phyloP scores from a whole-genome alignment of 2,797 vertebrate species.

The Paedocypris micromegethes region DNA sequence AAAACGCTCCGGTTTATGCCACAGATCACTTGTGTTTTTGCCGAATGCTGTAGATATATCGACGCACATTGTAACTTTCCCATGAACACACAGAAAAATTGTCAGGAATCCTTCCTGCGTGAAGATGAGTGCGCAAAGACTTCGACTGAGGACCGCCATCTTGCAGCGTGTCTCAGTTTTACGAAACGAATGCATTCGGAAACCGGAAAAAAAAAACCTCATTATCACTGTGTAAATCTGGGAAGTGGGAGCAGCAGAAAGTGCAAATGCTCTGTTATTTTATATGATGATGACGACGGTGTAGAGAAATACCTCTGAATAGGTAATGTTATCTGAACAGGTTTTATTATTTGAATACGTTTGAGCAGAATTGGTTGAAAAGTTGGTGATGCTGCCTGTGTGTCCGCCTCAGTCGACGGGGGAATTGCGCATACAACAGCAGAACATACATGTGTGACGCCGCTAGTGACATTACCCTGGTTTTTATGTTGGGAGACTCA shows the following conservation, averaged over 20 bases:
- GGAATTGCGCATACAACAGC: slow-evolving; percentile 57
- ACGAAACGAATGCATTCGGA: not conserved
- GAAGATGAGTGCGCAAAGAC: too few relatives aligned
- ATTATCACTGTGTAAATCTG: slow-evolving; percentile 34
- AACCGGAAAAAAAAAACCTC: slow-evolving; percentile 57
- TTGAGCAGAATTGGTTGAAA: too few relatives aligned
- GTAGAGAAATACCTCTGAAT: slow-evolving; percentile 14
- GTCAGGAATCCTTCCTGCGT: too few relatives aligned
- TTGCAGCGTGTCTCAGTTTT: too few relatives aligned
- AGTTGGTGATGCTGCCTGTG: slow-evolving; percentile 25
- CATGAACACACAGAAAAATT: too few relatives aligned
- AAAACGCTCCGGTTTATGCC: slow-evolving; percentile 79
- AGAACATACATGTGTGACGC: slow-evolving; percentile 59
- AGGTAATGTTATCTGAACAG: too few relatives aligned
- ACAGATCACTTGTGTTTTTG: slow-evolving; percentile 84
- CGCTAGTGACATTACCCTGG: slow-evolving; percentile 50
- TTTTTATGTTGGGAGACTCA: slow-evolving; percentile 44
- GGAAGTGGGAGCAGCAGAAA: slow-evolving; percentile 73
- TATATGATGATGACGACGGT: slow-evolving; percentile 54
- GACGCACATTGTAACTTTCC: slow-evolving; percentile 64
- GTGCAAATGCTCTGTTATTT: slow-evolving; percentile 77
- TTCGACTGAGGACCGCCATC: too few relatives aligned
- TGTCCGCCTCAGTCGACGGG: slow-evolving; percentile 46
- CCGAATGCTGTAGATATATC: slow-evolving; percentile 82
- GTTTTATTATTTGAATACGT: too few relatives aligned